A percentile compares a stretch with the other conserved stretches of the same genome.
Evolutionary conservation across 2,888 invertebrate genomes (phyloP).

Genomic region (Entomobrya multifasciata): DNA sequence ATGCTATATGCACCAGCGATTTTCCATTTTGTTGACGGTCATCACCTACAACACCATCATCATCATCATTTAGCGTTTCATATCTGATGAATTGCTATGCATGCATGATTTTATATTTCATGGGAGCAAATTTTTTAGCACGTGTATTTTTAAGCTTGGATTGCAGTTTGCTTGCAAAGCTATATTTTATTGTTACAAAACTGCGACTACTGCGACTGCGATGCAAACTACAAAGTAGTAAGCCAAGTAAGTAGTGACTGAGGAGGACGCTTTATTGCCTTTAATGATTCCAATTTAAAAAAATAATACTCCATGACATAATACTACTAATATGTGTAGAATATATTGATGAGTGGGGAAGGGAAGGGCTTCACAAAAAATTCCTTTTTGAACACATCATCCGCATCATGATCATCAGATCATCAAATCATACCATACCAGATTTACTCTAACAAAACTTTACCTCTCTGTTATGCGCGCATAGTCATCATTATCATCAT

Average conservation of each 20-base stretch:
- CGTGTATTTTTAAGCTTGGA: too few species aligned
- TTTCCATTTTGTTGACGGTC: not conserved
- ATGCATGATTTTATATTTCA: too few species aligned
- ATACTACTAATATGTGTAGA: not conserved
- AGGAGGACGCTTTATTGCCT: not conserved
- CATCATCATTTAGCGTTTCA: not conserved
- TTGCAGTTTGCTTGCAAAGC: too few species aligned
- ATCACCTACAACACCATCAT: slow-evolving; percentile 1
- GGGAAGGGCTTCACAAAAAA: not conserved
- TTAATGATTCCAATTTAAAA: not conserved
- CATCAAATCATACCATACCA: not conserved
- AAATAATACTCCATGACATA: slow-evolving; percentile 21
- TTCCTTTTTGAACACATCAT: not conserved
- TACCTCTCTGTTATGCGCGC: not conserved
- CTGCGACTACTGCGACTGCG: too few species aligned
- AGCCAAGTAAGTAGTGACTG: too few species aligned
- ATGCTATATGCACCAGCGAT: not conserved
- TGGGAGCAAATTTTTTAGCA: too few species aligned
- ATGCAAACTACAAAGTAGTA: not conserved
- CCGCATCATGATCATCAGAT: not conserved
- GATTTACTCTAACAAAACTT: too few species aligned
- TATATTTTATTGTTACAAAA: too few species aligned
- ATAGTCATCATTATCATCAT: too few species aligned
- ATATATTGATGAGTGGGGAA: not conserved
- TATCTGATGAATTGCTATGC: not conserved